Conservation (phyloP, 2,888 invertebrate genomes). For the Torymus tubicola region DNA sequence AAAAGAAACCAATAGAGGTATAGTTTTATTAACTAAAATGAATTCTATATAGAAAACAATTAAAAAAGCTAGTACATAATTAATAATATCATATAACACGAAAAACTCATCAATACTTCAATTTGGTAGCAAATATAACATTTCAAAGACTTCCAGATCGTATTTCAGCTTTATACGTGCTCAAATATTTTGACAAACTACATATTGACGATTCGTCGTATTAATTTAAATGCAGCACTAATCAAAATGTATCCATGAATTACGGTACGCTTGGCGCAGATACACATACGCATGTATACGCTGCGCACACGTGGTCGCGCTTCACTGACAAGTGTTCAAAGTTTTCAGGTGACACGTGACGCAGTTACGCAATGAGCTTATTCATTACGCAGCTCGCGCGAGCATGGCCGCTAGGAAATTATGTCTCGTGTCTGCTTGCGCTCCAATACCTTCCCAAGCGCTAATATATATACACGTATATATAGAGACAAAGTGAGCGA, state of each 20-base stretch:
- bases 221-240: conserved; percentile 11
- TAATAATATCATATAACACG: too few species aligned
- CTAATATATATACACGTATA: too few species aligned
- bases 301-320: background rate
- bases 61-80: too few species aligned
- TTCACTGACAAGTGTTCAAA: conserved; percentile 68
- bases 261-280: background rate
- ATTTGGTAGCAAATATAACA: too few species aligned
- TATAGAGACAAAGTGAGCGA: too few species aligned
- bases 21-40: too few species aligned
- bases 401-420: conserved; percentile 61
- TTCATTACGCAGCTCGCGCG: conserved; percentile 66
- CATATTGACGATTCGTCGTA: conserved; percentile 9
- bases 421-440: conserved; percentile 66
- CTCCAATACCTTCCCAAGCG: conserved; percentile 63
- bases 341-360: conserved; percentile 69
- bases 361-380: conserved; percentile 68
- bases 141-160: too few species aligned
- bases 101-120: too few species aligned
- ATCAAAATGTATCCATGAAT: conserved; percentile 45
- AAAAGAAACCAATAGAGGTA: too few species aligned
- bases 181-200: conserved; percentile 5
- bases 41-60: too few species aligned
- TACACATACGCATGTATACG: background rate
- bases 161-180: background rate